phyloP scores from a whole-genome alignment of 2,797 vertebrate species.

The Gambusia yucatana region DNA sequence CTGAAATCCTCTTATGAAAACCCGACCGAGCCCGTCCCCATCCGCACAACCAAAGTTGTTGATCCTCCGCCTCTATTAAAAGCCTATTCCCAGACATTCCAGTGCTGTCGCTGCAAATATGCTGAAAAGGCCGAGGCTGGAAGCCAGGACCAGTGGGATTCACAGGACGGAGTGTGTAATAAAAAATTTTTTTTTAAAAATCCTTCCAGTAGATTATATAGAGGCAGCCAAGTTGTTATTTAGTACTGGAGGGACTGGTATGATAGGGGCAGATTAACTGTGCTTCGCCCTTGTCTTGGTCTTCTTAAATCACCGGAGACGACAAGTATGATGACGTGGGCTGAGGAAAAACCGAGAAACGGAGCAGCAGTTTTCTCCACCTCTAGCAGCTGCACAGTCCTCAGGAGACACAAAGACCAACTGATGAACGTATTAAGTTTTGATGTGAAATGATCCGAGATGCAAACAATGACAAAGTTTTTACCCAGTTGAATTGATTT shows the following conservation, averaged over 20 bases:
- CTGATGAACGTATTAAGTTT: not conserved
- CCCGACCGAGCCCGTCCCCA: constrained; percentile 43
- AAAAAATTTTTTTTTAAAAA: constrained; percentile 6
- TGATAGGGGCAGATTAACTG: constrained; percentile 22
- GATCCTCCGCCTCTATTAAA: constrained; percentile 75
- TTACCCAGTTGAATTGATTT: not conserved
- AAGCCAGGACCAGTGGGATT: constrained; percentile 48
- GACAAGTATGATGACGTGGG: constrained; percentile 6
- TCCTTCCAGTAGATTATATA: constrained; percentile 33
- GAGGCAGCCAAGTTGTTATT: constrained; percentile 31
- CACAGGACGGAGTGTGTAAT: constrained; percentile 22
- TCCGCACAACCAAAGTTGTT: constrained; percentile 55
- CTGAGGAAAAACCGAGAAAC: constrained; percentile 7
- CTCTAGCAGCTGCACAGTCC: not conserved
- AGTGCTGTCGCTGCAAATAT: constrained; percentile 59
- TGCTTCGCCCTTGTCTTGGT: not conserved
- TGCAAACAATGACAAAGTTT: not conserved
- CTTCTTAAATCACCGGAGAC: constrained; percentile 8
- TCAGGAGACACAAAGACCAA: not conserved
- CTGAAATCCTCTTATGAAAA: constrained; percentile 75
- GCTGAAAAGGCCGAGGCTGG: constrained; percentile 44
- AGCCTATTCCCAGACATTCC: constrained; percentile 78
- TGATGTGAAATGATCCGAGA: not conserved
- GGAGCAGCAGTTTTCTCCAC: constrained; percentile 8
- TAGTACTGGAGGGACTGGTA: constrained; percentile 42